Evolutionary conservation across 2,797 vertebrate species (phyloP), one percentile per base, ranked within the genome.

Genomic region (Cetoscarus ocellatus): DNA sequence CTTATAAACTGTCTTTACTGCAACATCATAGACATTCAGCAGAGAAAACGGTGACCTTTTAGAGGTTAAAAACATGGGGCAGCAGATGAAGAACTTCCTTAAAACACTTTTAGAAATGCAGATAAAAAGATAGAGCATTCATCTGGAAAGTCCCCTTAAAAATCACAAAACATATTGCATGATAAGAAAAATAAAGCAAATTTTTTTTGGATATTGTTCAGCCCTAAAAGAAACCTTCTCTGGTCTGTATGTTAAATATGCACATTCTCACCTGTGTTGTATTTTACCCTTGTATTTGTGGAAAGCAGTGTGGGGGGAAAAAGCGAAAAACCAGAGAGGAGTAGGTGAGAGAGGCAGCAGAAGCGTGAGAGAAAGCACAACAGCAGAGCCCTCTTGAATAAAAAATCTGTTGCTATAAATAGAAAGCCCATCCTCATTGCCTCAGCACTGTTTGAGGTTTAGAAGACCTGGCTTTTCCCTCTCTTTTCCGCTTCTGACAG

Each of bases 331-430:
- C 77, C 49, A 63, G 55, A 72, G 57, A 66, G 51, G 73, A 81
- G 67, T 67, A 70, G 81, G 27, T 54, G 61, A 74, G 70, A 70
- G 79, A 82, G 63, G 71, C 69, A 84, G 84, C 45, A 75, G 38
- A 77, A 86, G 82, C 18, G 27, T 81, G 78, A 79, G 85, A 83
- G 76, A 89, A 85, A 87, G 82, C 67, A 85, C 79, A 88, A 92
- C 85, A 93, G 87, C 90, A 90, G 83, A 91, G 82, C 89, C 87
- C 85, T 93, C 86, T 91, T 92, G 88, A 94, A 94, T 94, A 92
- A 93, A 93, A 92, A 92, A 93, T 90, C 68, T 72, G 77, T 67
- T 12, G 62, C 94, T 95, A 95, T 93, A 93, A 94, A 95, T 95
- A 94, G 93, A 82, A 82, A 66, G 40, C 73, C 27, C 73, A 68